Evolutionary conservation across 1,140 invertebrate species (phyloP).

Genomic region (Aricia agestis): DNA sequence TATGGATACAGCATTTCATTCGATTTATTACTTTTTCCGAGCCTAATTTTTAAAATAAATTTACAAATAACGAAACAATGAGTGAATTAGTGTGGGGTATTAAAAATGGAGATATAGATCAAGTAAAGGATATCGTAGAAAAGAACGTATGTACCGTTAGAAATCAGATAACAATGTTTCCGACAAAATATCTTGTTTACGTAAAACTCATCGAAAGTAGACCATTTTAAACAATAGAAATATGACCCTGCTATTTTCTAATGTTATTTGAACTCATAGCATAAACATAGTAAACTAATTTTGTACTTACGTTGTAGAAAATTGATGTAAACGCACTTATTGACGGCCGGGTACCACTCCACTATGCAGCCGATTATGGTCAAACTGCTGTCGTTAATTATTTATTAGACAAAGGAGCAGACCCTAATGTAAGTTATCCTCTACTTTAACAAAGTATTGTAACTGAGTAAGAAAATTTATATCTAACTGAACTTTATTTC

Average conservation of each 20-base stretch:
- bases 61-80: constrained; percentile 75
- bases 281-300: constrained; percentile 9
- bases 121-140: constrained; percentile 91
- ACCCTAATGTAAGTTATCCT: constrained; percentile 90
- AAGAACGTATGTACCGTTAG: constrained; percentile 80
- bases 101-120: constrained; percentile 95
- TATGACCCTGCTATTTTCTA: not conserved
- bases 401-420: constrained; percentile 90
- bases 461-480: not conserved
- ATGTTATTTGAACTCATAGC: not conserved
- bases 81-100: constrained; percentile 93
- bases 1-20: constrained; percentile 15
- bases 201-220: not conserved
- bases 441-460: not conserved
- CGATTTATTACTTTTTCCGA: constrained; percentile 11
- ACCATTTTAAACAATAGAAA: not conserved
- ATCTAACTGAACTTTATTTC: constrained; percentile 25
- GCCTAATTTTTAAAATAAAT: constrained; percentile 18
- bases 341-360: constrained; percentile 89
- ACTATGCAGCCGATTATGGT: constrained; percentile 97
- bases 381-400: constrained; percentile 94
- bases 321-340: constrained; percentile 91
- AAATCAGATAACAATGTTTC: not conserved
- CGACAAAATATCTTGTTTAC: not conserved
- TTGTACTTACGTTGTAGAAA: constrained; percentile 76